Conservation (phyloP, 2,797 vertebrate species). For the Hemitrygon akajei region DNA sequence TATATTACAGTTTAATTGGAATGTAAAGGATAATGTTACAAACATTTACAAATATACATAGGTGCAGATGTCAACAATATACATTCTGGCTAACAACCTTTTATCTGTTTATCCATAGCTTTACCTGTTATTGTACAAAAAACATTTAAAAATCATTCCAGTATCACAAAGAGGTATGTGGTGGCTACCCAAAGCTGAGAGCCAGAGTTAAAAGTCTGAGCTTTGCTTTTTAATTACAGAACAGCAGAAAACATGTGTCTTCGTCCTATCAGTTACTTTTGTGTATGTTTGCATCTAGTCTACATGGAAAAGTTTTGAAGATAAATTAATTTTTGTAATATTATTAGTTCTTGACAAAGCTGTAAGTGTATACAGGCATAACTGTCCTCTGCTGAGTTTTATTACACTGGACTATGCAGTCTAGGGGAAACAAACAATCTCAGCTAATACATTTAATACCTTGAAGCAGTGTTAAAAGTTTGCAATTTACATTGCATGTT, state of each 20-base stretch:
- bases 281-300: background rate
- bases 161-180: background rate
- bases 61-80: background rate
- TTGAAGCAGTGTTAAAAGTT: background rate
- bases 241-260: background rate
- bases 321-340: background rate
- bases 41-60: conserved; percentile 28
- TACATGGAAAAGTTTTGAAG: background rate
- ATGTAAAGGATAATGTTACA: conserved; percentile 1
- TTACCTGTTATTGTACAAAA: background rate
- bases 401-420: background rate
- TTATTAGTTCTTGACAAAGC: background rate
- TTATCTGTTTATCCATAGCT: background rate
- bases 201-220: background rate
- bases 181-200: conserved; percentile 4
- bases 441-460: background rate
- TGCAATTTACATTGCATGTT: background rate
- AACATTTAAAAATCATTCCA: background rate
- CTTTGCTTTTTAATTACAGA: background rate
- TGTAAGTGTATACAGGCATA: background rate
- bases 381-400: background rate
- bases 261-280: background rate
- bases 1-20: conserved; percentile 21
- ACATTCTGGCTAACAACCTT: background rate
- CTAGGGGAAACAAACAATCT: background rate